These are phyloP conservation scores for Acropternis orthonyx DNA, from an alignment of 2,797 vertebrate species.

Conservation along the genomic window DNA sequence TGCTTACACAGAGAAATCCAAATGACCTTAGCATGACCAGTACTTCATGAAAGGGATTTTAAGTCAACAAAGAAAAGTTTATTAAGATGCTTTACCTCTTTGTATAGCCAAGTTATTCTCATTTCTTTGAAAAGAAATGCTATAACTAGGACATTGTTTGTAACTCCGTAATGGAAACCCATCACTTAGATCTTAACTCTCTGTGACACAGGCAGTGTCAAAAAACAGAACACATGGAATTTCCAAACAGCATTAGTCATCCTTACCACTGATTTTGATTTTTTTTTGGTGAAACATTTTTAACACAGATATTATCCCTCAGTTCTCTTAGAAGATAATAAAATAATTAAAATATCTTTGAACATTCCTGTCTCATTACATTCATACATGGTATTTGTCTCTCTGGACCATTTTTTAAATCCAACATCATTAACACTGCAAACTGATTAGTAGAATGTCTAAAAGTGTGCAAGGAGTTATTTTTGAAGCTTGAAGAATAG, in stretches of 20 bases:
- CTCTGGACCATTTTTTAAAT: conserved; percentile 18
- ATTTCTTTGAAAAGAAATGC: neutral
- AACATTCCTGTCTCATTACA: conserved; percentile 8
- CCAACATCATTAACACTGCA: neutral
- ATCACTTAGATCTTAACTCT: neutral
- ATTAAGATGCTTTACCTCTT: neutral
- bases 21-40: neutral
- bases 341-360: conserved; percentile 9
- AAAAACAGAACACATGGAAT: neutral
- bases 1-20: neutral
- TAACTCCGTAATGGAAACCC: neutral
- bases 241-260: neutral
- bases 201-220: neutral
- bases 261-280: neutral
- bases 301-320: neutral
- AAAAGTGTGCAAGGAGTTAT: neutral
- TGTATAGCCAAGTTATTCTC: neutral
- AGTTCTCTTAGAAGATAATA: neutral
- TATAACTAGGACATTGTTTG: neutral
- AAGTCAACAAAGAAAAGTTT: neutral
- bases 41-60: neutral
- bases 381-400: neutral
- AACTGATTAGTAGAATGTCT: neutral
- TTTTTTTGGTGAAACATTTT: neutral
- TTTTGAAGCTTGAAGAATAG: neutral